Conservation (phyloP, 2,888 invertebrate genomes). For the Trissoscelio sp. region DNA sequence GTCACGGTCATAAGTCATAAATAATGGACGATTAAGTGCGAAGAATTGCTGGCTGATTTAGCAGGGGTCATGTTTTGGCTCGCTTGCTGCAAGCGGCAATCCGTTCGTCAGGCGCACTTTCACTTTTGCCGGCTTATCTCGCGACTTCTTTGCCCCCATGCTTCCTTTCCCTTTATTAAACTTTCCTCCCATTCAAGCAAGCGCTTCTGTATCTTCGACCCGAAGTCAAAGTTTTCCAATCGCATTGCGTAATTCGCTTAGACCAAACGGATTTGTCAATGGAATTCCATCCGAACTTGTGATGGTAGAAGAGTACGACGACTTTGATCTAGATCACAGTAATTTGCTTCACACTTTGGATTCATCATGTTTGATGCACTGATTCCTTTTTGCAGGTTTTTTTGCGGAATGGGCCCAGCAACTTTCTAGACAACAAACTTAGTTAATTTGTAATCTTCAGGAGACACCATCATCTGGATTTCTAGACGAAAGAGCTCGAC, state of each 20-base stretch:
- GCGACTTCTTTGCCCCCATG: conserved; percentile 54
- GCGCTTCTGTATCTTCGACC: conserved; percentile 23
- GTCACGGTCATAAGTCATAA: conserved; percentile 68
- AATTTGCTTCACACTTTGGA: no score
- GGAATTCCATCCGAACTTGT: neutral
- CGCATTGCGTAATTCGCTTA: conserved; percentile 20
- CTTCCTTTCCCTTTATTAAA: conserved; percentile 45
- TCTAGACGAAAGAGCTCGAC: neutral
- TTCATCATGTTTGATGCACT: no score
- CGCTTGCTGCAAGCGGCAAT: conserved; percentile 8
- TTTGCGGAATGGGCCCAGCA: no score
- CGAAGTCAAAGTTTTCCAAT: conserved; percentile 16
- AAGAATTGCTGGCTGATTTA: conserved; percentile 12
- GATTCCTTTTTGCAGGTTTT: no score
- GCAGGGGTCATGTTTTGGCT: conserved; percentile 57
- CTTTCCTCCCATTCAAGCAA: conserved; percentile 38
- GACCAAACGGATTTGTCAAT: neutral
- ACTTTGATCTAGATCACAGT: no score
- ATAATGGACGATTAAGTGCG: conserved; percentile 45
- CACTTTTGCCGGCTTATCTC: conserved; percentile 62
- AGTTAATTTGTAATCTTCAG: conserved; percentile 74
- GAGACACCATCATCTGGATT: neutral
- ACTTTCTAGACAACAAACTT: conserved; percentile 76
- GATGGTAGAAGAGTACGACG: no score
- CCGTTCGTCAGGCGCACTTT: conserved; percentile 50